A percentile compares a stretch with the other conserved stretches of the same genome.
These are phyloP conservation scores for Parnassius mnemosyne DNA, from an alignment of 2,888 invertebrate genomes.

Conservation along the genomic window DNA sequence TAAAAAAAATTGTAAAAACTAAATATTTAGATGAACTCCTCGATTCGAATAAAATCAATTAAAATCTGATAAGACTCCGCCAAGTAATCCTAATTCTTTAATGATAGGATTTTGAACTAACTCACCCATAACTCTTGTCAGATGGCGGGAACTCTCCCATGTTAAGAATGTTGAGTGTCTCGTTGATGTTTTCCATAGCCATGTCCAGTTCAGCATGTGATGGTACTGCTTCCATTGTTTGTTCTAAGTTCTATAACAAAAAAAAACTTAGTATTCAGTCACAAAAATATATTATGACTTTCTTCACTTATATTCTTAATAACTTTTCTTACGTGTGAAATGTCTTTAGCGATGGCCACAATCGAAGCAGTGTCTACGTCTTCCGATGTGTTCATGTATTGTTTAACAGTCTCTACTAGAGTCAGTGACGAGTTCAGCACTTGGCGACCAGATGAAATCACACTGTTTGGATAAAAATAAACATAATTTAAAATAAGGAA, in stretches of 20 bases:
- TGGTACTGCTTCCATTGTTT: constrained; percentile 90
- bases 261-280: no score
- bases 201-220: constrained; percentile 97
- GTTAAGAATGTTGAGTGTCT: constrained; percentile 86
- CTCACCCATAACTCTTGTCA: constrained; percentile 84
- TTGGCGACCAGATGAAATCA: constrained; percentile 87
- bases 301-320: background rate
- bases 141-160: constrained; percentile 88
- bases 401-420: constrained; percentile 90
- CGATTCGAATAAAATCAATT: no score
- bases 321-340: constrained; percentile 66
- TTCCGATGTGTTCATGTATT: constrained; percentile 85
- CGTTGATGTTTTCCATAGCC: constrained; percentile 90
- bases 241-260: constrained; percentile 74
- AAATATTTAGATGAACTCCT: background rate
- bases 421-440: constrained; percentile 89
- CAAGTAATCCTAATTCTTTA: background rate
- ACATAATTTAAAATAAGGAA: no score
- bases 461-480: constrained; percentile 52
- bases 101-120: constrained; percentile 2
- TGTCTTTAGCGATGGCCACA: constrained; percentile 87
- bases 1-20: background rate
- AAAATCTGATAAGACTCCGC: no score
- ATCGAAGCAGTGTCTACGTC: constrained; percentile 81
- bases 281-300: no score